A percentile compares a stretch with the other conserved stretches of the same genome.
These are phyloP conservation scores for Erpetoichthys calabaricus DNA, from an alignment of 2,797 vertebrate genomes.

Conservation along the genomic window DNA sequence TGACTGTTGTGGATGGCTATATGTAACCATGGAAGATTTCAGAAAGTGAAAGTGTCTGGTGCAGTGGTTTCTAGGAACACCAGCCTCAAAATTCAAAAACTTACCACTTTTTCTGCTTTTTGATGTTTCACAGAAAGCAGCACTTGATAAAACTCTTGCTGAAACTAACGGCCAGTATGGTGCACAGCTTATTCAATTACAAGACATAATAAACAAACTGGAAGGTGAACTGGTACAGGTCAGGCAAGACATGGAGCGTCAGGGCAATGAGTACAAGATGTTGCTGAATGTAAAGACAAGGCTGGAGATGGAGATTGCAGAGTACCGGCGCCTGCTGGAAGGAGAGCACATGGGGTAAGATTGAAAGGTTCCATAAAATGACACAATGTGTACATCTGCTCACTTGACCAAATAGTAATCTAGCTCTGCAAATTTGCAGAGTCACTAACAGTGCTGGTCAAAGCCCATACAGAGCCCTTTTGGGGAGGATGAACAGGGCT, in stretches of 20 bases:
- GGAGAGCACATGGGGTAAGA: constrained; percentile 23
- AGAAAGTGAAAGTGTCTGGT: neutral
- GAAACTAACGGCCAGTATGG: constrained; percentile 8
- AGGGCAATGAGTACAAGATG: constrained; percentile 2
- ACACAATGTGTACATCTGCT: too few species aligned
- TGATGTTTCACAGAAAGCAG: constrained; percentile 4
- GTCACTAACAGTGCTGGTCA: too few species aligned
- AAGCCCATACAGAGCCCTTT: too few species aligned
- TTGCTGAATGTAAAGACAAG: constrained; percentile 13
- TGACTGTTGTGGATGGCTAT: constrained; percentile 5
- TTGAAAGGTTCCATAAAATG: neutral
- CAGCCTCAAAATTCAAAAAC: too few species aligned
- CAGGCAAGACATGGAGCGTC: neutral
- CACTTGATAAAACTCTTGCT: constrained; percentile 7
- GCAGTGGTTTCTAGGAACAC: too few species aligned
- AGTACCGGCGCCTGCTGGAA: constrained; percentile 16
- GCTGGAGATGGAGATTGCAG: constrained; percentile 14
- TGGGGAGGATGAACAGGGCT: too few species aligned
- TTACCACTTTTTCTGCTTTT: neutral
- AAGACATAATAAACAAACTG: neutral
- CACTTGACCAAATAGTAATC: too few species aligned
- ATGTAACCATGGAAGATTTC: neutral
- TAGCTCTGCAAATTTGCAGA: too few species aligned
- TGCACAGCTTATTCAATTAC: neutral
- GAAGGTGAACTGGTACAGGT: constrained; percentile 3